Conservation (phyloP, 2,888 invertebrate species). For the Agrochola litura region DNA sequence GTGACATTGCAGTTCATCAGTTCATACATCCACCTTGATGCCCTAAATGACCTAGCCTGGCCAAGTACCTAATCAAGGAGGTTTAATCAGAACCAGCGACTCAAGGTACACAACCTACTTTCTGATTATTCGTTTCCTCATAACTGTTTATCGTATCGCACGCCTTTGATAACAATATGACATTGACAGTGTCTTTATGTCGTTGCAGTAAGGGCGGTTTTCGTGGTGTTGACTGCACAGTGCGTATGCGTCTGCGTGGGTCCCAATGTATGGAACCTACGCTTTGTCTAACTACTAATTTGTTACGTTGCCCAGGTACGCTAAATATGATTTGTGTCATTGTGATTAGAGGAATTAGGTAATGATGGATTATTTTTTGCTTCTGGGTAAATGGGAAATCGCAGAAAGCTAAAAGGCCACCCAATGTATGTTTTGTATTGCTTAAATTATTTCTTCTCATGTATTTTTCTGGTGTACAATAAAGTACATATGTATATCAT, state of each 20-base stretch:
- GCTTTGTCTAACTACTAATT: not conserved
- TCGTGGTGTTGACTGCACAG: not conserved
- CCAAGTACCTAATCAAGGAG: not conserved
- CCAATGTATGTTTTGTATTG: too few relatives aligned
- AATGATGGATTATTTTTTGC: not conserved
- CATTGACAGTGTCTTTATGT: not conserved
- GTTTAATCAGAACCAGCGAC: not conserved
- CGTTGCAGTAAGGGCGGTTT: not conserved
- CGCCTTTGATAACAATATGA: not conserved
- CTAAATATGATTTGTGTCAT: not conserved
- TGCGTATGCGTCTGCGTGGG: slow-evolving; percentile 19
- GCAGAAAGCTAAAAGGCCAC: too few relatives aligned
- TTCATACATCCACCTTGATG: not conserved
- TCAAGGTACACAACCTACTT: slow-evolving; percentile 30
- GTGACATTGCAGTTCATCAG: not conserved
- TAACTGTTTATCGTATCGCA: slow-evolving; percentile 15
- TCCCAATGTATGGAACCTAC: slow-evolving; percentile 13
- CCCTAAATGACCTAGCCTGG: not conserved
- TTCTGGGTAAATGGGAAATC: not conserved
- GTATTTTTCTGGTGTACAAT: too few relatives aligned
- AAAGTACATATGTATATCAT: too few relatives aligned
- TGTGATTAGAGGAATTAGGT: not conserved
- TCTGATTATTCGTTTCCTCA: slow-evolving; percentile 41
- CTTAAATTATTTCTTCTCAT: too few relatives aligned
- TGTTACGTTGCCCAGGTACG: not conserved